Base-by-base conservation (phyloP, 2,113 vertebrate species). In the Aphyosemion australe region DNA sequence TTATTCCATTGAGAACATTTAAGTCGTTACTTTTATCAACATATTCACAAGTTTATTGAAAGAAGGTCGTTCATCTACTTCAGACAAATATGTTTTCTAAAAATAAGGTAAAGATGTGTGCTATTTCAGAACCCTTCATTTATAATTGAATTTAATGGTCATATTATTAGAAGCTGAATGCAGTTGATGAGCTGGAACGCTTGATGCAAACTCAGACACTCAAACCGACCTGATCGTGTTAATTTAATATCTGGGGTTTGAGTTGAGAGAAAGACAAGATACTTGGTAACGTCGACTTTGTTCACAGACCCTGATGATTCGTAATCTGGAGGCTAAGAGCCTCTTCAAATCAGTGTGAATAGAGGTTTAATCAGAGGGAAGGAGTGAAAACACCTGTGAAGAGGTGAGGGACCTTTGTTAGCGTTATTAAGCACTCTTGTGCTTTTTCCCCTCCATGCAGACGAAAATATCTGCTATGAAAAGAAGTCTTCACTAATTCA, bases 191-290 rank as follows among this genome's bases (percentile, higher is more conserved):
- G 15, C 39, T 16, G 41, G 13, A 14, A 46, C 1, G 45, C 47
- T 64, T 34, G 54, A 55, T 26, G 58, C 62, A 59, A 45, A 18
- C 21, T 58, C 60, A 47, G 20, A 66, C 15, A 18, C 32, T n/a
- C n/a, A 51, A 66, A 16, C 16, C 0, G 0, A 14, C 43, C 48
- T 49, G 32, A 56, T 10, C 11, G 4, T 49, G 12, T 5, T 0
- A 4, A 12, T 11, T 45, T n/a, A 20, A 12, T 32, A 15, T 41
- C 43, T 48, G 2, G 46, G 16, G 46, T 48, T 19, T 19, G n/a
- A 48, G 46, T 9, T 19, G n/a, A 48, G 4, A 11, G 46, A 18
- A 46, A 46, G 46, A 52, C 21, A 14, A 21, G 49, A 21, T 37
- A 39, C 26, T 37, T 59, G 46, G 37, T 39, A 57, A 21, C 46